These are phyloP conservation scores for Heterocephalus glaber DNA, from an alignment of 2,113 vertebrate species.

Conservation along the genomic window DNA sequence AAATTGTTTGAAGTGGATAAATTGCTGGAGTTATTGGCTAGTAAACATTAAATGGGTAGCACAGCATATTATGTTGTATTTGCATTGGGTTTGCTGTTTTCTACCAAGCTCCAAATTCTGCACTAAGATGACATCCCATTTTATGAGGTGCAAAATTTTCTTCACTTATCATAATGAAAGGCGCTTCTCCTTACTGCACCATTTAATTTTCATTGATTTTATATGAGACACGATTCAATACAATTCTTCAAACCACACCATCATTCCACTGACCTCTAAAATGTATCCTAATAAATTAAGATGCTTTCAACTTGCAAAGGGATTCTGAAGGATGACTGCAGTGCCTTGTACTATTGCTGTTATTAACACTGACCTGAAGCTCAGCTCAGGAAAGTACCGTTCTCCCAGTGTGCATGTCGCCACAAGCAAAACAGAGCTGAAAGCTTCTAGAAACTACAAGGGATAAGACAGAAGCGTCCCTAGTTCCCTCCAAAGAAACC, in stretches of 20 bases:
- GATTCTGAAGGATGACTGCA: not conserved
- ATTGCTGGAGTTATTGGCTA: not conserved
- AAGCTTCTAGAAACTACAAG: not conserved
- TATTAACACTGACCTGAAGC: not conserved
- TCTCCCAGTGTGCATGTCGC: not conserved
- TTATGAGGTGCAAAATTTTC: not conserved
- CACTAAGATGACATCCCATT: not conserved
- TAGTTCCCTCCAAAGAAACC: not conserved
- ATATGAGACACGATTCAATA: slow-evolving; percentile 17
- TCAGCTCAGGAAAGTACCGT: not conserved
- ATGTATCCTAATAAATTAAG: not conserved
- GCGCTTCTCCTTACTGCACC: not conserved
- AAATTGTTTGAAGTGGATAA: not conserved
- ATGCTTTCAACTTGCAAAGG: not conserved
- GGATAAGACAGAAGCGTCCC: not conserved
- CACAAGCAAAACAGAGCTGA: not conserved
- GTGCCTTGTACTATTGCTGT: not conserved
- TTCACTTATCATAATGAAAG: not conserved
- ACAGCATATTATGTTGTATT: not conserved
- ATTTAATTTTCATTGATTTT: slow-evolving; percentile 24
- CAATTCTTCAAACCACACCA: not conserved
- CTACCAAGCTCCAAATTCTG: not conserved
- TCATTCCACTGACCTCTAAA: slow-evolving; percentile 37
- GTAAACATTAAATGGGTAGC: not conserved
- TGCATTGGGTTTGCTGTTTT: not conserved